Conservation (phyloP, 2,888 invertebrate genomes). For the Cantharis rustica region DNA sequence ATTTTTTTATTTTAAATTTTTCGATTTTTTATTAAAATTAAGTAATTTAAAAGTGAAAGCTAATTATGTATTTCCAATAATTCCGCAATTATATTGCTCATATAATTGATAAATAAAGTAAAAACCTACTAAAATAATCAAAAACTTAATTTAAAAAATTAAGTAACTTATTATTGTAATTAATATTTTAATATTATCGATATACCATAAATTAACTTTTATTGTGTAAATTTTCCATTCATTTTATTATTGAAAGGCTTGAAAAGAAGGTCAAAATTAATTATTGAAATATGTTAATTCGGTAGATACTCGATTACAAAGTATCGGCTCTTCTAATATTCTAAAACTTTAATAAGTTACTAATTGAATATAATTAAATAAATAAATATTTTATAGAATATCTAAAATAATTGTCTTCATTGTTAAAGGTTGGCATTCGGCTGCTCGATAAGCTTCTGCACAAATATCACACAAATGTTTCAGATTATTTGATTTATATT, state of each 20-base stretch:
- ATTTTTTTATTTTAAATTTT: too few species aligned
- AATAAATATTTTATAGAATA: background rate
- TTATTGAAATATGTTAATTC: background rate
- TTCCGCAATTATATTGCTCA: too few species aligned
- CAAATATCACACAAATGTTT: background rate
- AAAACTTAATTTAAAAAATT: background rate
- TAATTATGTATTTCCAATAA: too few species aligned
- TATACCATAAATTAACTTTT: background rate
- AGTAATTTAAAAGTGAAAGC: too few species aligned
- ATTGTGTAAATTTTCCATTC: background rate
- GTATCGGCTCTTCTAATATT: background rate
- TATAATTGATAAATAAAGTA: background rate
- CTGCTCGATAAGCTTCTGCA: background rate
- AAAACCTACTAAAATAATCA: too few species aligned
- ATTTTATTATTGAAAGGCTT: background rate
- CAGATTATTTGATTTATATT: background rate
- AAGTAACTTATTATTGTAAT: background rate
- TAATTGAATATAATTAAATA: too few species aligned
- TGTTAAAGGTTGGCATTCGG: background rate
- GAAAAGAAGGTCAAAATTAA: background rate
- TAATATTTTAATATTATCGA: background rate
- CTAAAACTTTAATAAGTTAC: too few species aligned
- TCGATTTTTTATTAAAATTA: too few species aligned
- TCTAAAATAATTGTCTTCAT: background rate
- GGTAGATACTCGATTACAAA: background rate